Percentiles rank a stretch among this genome's conserved stretches.
phyloP scores from a whole-genome alignment of 2,888 invertebrate genomes.

The Creontiades dilutus region DNA sequence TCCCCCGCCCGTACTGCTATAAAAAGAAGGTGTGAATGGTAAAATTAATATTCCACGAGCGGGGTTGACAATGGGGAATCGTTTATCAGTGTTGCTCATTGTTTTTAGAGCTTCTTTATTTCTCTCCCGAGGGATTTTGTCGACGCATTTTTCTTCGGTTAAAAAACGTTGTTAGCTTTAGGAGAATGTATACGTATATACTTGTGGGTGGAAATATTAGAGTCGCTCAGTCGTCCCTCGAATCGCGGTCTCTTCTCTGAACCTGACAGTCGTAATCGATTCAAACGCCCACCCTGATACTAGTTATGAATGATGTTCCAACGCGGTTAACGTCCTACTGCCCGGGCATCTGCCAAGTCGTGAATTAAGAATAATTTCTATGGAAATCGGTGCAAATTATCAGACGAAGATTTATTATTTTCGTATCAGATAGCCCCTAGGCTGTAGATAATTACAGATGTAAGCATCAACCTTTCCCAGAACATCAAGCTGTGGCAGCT shows the following conservation, averaged over 20 bases:
- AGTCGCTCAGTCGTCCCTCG: conserved; percentile 4
- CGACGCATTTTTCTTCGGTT: conserved; percentile 22
- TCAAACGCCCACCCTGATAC: background rate
- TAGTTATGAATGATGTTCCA: background rate
- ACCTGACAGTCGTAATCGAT: background rate
- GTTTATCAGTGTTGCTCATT: conserved; percentile 70
- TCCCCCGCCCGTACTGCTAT: conserved; percentile 6
- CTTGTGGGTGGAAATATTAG: background rate
- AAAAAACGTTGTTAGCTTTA: conserved; percentile 5
- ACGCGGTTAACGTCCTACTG: background rate
- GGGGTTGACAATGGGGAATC: conserved; percentile 64
- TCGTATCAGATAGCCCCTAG: no score
- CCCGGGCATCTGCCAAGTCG: background rate
- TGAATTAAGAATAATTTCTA: no score
- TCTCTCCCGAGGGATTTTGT: conserved; percentile 10
- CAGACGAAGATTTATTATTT: no score
- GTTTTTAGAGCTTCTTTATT: conserved; percentile 52
- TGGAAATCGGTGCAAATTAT: no score
- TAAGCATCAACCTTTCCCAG: no score
- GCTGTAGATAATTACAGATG: no score
- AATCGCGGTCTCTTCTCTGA: background rate
- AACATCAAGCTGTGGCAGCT: no score
- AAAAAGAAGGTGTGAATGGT: conserved; percentile 65
- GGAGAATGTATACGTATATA: background rate
- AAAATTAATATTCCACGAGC: conserved; percentile 59